A percentile compares a stretch with the other conserved stretches of the same genome.
Evolutionary conservation across 2,113 vertebrate species (phyloP).

Genomic region (Gavia stellata): DNA sequence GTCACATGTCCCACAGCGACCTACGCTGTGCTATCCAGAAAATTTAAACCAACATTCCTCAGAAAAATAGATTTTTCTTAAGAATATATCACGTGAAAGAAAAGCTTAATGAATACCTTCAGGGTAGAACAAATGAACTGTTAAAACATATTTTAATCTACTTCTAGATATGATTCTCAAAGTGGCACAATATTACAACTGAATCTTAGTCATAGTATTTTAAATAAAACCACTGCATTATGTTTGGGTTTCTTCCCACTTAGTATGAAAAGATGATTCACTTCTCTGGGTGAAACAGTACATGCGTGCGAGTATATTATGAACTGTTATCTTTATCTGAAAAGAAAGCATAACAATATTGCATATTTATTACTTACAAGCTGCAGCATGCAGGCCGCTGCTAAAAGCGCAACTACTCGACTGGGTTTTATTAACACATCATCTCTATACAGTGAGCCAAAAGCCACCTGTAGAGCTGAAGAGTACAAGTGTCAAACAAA

Average conservation of each 20-base stretch:
- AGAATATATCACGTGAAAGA: neutral
- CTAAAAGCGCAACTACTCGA: constrained; percentile 89
- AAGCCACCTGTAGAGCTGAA: constrained; percentile 91
- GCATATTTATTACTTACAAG: constrained; percentile 79
- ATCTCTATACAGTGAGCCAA: constrained; percentile 94
- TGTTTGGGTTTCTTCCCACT: neutral
- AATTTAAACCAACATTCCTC: neutral
- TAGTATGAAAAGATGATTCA: neutral
- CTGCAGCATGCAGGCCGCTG: constrained; percentile 95
- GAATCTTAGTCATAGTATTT: neutral
- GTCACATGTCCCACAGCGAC: neutral
- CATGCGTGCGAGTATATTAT: fast-evolving
- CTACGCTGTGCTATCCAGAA: fast-evolving
- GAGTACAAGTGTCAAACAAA: neutral
- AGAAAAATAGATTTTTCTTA: neutral
- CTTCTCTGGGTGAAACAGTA: neutral
- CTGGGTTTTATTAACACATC: constrained; percentile 95
- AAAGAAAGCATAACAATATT: neutral
- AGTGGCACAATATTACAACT: neutral
- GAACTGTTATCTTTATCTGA: neutral
- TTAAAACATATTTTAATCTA: neutral
- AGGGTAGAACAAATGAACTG: neutral
- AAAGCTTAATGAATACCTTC: neutral
- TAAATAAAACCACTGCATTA: neutral
- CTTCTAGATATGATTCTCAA: neutral